These are phyloP conservation scores for Nasonia longicornis DNA, from an alignment of 1,140 invertebrate genomes.

Conservation along the genomic window DNA sequence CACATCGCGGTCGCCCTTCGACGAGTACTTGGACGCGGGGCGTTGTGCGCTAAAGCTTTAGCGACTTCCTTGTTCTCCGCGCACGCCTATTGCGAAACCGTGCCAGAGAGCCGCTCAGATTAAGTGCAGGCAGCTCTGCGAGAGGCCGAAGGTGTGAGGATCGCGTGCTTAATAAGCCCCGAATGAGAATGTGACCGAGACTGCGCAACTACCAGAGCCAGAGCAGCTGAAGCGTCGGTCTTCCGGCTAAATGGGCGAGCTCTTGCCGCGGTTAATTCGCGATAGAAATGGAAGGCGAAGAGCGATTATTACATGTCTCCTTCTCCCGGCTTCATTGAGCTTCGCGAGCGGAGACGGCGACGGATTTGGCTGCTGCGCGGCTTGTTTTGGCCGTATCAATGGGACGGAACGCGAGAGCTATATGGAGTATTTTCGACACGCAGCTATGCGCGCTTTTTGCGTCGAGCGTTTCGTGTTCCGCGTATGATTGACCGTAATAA, in stretches of 20 bases:
- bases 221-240: neutral
- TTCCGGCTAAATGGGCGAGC: neutral
- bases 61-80: no score
- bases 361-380: neutral
- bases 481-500: constrained; percentile 41
- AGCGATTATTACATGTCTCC: constrained; percentile 29
- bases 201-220: constrained; percentile 26
- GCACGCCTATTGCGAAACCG: neutral
- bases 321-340: constrained; percentile 18
- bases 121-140: neutral
- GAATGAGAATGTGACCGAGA: constrained; percentile 43
- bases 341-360: neutral
- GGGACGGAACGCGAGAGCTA: constrained; percentile 19
- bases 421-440: neutral
- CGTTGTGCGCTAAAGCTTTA: no score
- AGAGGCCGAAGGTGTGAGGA: neutral
- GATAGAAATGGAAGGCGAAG: constrained; percentile 10
- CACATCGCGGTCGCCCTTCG: neutral
- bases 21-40: no score
- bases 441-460: no score
- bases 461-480: neutral
- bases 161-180: constrained; percentile 49
- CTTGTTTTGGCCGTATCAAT: neutral
- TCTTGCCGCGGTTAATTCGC: constrained; percentile 7
- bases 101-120: neutral